Conservation (phyloP, 53 echinoderm and acorn worm species). For the Patiria pectinifera region DNA sequence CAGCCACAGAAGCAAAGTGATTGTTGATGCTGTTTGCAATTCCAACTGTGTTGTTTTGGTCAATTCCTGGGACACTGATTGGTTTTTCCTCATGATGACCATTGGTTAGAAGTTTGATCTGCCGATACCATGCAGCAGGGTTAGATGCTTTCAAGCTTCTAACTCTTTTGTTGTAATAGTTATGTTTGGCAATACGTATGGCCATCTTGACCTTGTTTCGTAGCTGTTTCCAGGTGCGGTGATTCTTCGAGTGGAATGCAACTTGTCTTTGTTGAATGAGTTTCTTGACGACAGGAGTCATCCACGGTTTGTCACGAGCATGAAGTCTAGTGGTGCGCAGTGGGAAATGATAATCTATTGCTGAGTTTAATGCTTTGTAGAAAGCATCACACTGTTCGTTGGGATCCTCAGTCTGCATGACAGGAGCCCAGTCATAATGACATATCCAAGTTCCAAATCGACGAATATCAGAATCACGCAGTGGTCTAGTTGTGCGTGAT, state of each 20-base stretch:
- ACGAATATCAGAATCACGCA: conserved; percentile 11
- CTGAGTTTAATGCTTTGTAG: neutral
- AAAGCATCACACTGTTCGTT: neutral
- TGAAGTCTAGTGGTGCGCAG: neutral
- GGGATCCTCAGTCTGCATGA: neutral
- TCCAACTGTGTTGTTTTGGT: neutral
- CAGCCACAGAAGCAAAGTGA: conserved; percentile 12
- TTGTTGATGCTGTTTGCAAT: conserved; percentile 8
- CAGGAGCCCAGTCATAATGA: too few species aligned
- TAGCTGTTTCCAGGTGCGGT: conserved; percentile 7
- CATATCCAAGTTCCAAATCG: neutral
- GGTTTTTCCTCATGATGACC: neutral
- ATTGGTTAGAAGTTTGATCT: conserved; percentile 1
- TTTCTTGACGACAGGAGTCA: conserved; percentile 8
- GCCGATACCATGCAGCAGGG: conserved; percentile 18
- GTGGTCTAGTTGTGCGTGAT: conserved; percentile 24
- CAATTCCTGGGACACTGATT: conserved; percentile 28
- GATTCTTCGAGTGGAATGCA: conserved; percentile 15
- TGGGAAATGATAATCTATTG: neutral
- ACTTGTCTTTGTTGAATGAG: conserved; percentile 31
- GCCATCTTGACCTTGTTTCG: neutral
- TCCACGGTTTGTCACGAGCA: neutral
- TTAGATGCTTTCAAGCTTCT: conserved; percentile 18
- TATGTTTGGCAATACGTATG: neutral
- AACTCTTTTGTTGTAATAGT: conserved; percentile 9